Evolutionary conservation across 2,797 vertebrate genomes (phyloP), one percentile per base, ranked within the genome.

Genomic region (Poecile montanus): DNA sequence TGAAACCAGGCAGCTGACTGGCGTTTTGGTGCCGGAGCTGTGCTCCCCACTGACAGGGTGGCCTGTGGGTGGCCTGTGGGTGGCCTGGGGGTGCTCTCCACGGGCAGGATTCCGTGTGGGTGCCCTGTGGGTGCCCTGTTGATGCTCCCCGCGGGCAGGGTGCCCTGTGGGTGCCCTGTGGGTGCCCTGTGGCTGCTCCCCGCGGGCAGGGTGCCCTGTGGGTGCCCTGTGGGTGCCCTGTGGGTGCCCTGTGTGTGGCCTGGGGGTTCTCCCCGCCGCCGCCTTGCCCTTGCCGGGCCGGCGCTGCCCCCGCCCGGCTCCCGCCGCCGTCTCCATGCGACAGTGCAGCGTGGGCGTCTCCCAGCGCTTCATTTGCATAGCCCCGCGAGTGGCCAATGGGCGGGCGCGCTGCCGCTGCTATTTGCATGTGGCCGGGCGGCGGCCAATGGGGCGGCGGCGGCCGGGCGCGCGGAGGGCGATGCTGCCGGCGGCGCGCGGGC

Each of bases 291-390:
- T 6, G 3, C 38, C 30, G 27, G 11, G 11, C 56, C 71, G 4
- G 27, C 54, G 56, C 50, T 45, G 51, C 61, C 51, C 62, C 62
- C 62, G 40, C 75, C 51, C 76, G 16, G 62, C 62, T 38, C 10
- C n/a, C 44, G 44, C 77, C 36, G 23, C 90, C 2, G 95, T 95
- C 88, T 92, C 96, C 93, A 73, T 81, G 97, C 93, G 34, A 96
- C 95, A 87, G n/a, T 84, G 68, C 66, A 3, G 95, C 91, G 93
- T 81, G 89, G 97, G 97, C 96, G 97, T 72, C 45, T 30, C 19
- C 44, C 13, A 23, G 66, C 8, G 21, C 51, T 20, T 85, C 53
- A 95, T 98, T 97, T 97, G 92, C 97, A 97, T 97, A 78, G 6
- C 34, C 20, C 30, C 22, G 8, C 66, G 8, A 8, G 47, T 3